Base-by-base conservation (phyloP, 23 tunicate species). In the Clavelina lepadiformis region DNA sequence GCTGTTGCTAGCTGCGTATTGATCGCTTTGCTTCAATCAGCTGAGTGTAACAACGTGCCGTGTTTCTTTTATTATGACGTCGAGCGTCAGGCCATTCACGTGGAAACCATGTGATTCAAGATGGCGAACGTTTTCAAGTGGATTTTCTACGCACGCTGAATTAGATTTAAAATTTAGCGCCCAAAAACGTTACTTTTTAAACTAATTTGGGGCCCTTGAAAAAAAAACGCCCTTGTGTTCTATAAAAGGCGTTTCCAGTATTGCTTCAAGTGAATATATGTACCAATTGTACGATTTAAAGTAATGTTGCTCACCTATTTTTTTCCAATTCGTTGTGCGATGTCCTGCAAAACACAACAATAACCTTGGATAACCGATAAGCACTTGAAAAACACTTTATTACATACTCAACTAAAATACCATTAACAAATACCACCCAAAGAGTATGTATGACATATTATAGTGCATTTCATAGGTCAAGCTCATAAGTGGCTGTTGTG, bases 261-360 rank as follows among this genome's bases (percentile, higher is more conserved):
- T n/a, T n/a, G n/a, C n/a, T n/a, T n/a, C n/a, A n/a, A n/a, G n/a
- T n/a, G n/a, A n/a, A n/a, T n/a, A n/a, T n/a, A n/a, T n/a, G n/a
- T n/a, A 38, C 15, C 67, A 67, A 20, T 38, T 68, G 38, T 33
- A 50, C 27, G n/a, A 21, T 61, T 32, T 24, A 69, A 58, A 63
- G 8, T 32, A 18, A 33, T 26, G n/a, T n/a, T n/a, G 38, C 85
- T 55, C 35, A 88, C 96, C 96, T 59, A 51, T 79, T 88, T 56
- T 88, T 88, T 54, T 88, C 96, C 31, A 88, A 54, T 62, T 88
- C 96, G 72, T 88, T 88, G 77, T 88, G 96, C n/a, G 96, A 79
- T 6, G 96, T 88, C 45, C 96, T 84, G 79, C 5, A 84, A 69
- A 76, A 51, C 50, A 38, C 45, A 56, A 62, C 5, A 61, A 44